Conservation (phyloP, 2,888 invertebrate species). For the Liposcelis brunnea region DNA sequence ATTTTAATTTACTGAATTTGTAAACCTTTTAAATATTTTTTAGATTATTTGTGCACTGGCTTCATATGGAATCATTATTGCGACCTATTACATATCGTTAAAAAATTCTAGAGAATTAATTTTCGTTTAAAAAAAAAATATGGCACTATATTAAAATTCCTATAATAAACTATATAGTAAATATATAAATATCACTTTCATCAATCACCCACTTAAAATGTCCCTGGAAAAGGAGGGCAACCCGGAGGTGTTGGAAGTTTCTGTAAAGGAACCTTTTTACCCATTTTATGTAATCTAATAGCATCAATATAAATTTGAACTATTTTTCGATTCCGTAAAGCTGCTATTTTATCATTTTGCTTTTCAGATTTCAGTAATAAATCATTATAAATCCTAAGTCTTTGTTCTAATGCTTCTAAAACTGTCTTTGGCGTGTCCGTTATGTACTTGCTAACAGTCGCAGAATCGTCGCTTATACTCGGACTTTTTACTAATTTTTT, state of each 20-base stretch:
- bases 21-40: too few relatives aligned
- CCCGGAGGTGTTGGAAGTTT: conserved; percentile 3
- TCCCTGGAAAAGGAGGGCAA: not conserved
- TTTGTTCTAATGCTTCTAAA: conserved; percentile 2
- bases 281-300: conserved; percentile 5
- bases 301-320: conserved; percentile 3
- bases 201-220: not conserved
- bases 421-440: not conserved
- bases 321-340: not conserved
- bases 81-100: too few relatives aligned
- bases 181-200: too few relatives aligned
- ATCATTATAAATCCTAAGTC: not conserved
- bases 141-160: too few relatives aligned
- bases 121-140: too few relatives aligned
- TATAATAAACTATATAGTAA: too few relatives aligned
- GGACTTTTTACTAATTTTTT: not conserved
- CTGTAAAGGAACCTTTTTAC: conserved; percentile 1
- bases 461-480: not conserved
- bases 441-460: not conserved
- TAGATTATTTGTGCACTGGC: too few relatives aligned
- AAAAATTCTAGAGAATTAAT: too few relatives aligned
- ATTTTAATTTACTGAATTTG: too few relatives aligned
- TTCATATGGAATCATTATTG: too few relatives aligned
- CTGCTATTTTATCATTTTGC: not conserved
- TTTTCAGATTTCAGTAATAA: not conserved